Evolutionary conservation across 2,888 invertebrate genomes (phyloP).

Genomic region (Noctua pronuba): DNA sequence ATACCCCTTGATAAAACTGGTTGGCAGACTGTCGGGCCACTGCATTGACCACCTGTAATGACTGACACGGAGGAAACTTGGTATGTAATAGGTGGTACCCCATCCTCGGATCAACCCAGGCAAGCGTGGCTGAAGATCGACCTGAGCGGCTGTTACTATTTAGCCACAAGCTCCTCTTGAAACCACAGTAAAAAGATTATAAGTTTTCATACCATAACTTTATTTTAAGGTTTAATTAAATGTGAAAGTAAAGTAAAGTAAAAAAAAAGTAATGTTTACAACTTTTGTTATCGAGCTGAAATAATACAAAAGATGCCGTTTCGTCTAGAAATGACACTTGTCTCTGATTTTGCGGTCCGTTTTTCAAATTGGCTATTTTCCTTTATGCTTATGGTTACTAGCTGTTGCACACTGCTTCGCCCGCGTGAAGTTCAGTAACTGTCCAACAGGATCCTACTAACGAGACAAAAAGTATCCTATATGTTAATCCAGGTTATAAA

Average conservation of each 20-base stretch:
- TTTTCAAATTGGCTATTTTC: not conserved
- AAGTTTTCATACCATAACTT: not conserved
- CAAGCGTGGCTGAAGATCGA: not conserved
- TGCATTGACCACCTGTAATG: not conserved
- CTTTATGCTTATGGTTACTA: too few relatives aligned
- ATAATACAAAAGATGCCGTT: not conserved
- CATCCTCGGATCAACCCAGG: not conserved
- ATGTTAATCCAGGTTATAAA: too few relatives aligned
- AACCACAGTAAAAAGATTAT: not conserved
- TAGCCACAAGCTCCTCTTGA: not conserved
- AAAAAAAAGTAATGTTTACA: too few relatives aligned
- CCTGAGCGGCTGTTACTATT: too few relatives aligned
- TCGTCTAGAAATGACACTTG: conserved; percentile 5
- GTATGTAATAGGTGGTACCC: not conserved
- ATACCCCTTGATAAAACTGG: not conserved
- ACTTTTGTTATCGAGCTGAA: not conserved
- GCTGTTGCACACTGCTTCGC: too few relatives aligned
- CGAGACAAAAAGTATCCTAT: too few relatives aligned
- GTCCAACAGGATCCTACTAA: too few relatives aligned
- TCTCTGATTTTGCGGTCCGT: not conserved
- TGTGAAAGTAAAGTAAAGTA: too few relatives aligned
- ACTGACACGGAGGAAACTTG: not conserved
- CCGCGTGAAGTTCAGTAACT: too few relatives aligned
- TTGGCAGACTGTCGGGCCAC: not conserved
- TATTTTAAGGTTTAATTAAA: too few relatives aligned